Conservation (phyloP, 2,797 vertebrate genomes). For the Tamandua tetradactyla region DNA sequence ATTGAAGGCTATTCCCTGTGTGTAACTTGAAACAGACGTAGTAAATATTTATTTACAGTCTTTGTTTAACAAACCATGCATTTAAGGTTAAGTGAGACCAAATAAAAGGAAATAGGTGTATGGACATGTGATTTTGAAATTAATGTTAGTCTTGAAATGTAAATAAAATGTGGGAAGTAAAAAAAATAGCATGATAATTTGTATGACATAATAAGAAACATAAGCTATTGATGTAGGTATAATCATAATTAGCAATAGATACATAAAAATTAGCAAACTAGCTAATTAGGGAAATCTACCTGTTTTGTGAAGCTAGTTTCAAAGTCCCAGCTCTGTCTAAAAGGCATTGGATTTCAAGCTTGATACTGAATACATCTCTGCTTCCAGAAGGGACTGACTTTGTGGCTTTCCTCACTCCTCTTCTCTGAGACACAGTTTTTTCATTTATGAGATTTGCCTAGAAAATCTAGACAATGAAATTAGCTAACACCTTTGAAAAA, state of each 20-base stretch:
- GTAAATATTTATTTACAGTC: too few species aligned
- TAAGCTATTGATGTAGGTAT: not conserved
- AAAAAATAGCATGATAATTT: not conserved
- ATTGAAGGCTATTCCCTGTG: too few species aligned
- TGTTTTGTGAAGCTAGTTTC: not conserved
- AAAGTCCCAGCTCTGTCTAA: too few species aligned
- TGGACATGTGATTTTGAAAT: too few species aligned
- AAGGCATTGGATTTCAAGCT: not conserved
- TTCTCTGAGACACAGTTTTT: not conserved
- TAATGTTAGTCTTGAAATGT: too few species aligned
- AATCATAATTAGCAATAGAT: not conserved
- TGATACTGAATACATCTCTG: too few species aligned
- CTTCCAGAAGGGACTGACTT: not conserved
- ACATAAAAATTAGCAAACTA: not conserved
- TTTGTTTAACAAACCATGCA: too few species aligned
- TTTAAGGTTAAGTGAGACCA: too few species aligned
- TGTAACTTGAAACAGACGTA: too few species aligned
- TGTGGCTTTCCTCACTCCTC: not conserved
- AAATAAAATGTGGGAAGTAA: too few species aligned
- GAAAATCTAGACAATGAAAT: not conserved
- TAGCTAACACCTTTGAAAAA: too few species aligned
- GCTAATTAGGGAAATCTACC: not conserved
- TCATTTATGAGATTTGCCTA: rapidly evolving
- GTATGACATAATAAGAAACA: not conserved
- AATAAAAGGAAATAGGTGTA: too few species aligned